These are phyloP conservation scores for Eristalis arbustorum DNA, from an alignment of 2,888 invertebrate species.

Conservation along the genomic window DNA sequence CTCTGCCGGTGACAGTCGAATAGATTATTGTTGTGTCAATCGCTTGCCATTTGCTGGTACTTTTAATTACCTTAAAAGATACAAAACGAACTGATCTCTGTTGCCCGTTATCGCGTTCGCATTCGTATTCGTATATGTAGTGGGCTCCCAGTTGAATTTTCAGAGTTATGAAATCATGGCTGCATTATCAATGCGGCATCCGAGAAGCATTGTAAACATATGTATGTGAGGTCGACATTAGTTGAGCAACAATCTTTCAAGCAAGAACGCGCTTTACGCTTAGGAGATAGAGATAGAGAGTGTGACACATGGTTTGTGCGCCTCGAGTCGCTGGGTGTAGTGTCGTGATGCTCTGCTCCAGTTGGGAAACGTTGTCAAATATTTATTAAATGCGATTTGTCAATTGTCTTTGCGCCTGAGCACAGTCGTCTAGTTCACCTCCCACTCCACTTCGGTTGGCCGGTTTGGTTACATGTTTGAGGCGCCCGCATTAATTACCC, in stretches of 20 bases:
- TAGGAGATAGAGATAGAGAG: slow-evolving; percentile 31
- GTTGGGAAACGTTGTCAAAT: slow-evolving; percentile 55
- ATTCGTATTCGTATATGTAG: neutral
- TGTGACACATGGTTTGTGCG: neutral
- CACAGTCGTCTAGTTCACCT: neutral
- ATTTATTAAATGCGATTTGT: slow-evolving; percentile 59
- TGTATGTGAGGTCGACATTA: neutral
- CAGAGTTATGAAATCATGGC: slow-evolving; percentile 15
- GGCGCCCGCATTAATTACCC: slow-evolving; percentile 40
- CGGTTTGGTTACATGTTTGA: neutral
- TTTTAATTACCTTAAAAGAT: slow-evolving; percentile 46
- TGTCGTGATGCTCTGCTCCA: slow-evolving; percentile 53
- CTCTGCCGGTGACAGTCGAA: slow-evolving; percentile 42
- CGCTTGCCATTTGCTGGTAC: slow-evolving; percentile 44
- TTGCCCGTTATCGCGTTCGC: slow-evolving; percentile 17
- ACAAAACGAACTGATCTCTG: neutral
- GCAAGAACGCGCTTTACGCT: slow-evolving; percentile 34
- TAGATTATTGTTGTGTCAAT: slow-evolving; percentile 61
- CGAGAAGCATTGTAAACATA: slow-evolving; percentile 8
- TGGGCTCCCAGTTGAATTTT: neutral
- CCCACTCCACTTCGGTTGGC: neutral
- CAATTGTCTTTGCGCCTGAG: slow-evolving; percentile 35
- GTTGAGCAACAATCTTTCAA: slow-evolving; percentile 27
- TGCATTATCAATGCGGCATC: slow-evolving; percentile 14
- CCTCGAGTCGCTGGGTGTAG: neutral